Evolutionary conservation across 2,888 invertebrate species (phyloP).

Genomic region (Lasiommata megera): DNA sequence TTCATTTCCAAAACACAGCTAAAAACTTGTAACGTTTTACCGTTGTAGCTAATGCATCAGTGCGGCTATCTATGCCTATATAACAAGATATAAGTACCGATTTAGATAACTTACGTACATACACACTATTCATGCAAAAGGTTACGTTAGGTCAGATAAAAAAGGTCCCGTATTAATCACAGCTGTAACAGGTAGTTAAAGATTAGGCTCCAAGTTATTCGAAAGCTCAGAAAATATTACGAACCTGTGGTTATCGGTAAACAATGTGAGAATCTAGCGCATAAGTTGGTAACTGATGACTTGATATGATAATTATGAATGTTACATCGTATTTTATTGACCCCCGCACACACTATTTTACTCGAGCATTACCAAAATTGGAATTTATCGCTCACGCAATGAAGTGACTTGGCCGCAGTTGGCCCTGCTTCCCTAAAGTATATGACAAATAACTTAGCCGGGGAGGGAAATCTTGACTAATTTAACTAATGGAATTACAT

Average conservation of each 20-base stretch:
- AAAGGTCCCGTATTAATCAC: no score
- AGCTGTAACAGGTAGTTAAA: neutral
- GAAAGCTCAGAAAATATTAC: neutral
- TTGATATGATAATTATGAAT: conserved; percentile 30
- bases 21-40: no score
- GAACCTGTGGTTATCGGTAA: conserved; percentile 14
- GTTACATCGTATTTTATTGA: conserved; percentile 33
- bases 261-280: conserved; percentile 22
- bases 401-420: conserved; percentile 75
- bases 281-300: conserved; percentile 20
- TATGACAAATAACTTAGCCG: conserved; percentile 73
- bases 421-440: conserved; percentile 62
- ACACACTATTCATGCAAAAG: no score
- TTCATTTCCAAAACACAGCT: no score
- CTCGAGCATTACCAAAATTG: conserved; percentile 59
- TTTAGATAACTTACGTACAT: no score
- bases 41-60: no score
- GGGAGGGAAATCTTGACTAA: conserved; percentile 74
- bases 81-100: no score
- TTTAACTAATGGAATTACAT: conserved; percentile 76
- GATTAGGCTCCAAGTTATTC: neutral
- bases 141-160: no score
- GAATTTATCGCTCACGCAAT: conserved; percentile 65
- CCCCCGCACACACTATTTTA: conserved; percentile 32
- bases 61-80: no score